Base-by-base conservation (phyloP, 92 coral and sea anemone genomes). In the Pocillopora meandrina region DNA sequence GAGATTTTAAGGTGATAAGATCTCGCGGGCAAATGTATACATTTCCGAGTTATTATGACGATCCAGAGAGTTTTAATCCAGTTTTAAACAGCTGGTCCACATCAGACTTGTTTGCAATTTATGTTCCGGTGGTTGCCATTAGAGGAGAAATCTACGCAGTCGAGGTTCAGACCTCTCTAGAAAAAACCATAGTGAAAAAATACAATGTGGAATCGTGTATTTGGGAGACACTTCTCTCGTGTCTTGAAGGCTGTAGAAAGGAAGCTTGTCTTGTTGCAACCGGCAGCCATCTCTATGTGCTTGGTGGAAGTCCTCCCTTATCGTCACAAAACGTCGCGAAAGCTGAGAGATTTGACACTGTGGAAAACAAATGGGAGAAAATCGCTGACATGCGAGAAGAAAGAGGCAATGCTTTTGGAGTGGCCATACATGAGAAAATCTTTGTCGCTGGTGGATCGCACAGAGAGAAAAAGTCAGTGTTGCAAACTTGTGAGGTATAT, bases 351-450 rank as follows among this genome's bases (percentile, higher is more conserved):
- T 82, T 71, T 3, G 34, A 74, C 78, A 61, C 59, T 35, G 60
- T 74, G 1, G 56, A 57, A 59, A 58, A 81, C n/a, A 31, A 81
- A 69, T 81, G 85, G 85, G 76, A 71, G 63, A 23, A 81, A 68
- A 35, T 68, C 11, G 76, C 75, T 20, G 67, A 59, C 26, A 71
- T 68, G 76, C 65, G 61, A 20, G 1, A 56, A 9, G 76, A 5
- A 10, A 78, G 66, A 33, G 10, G 23, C 1, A 0, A 0, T 80
- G 55, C 75, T 1, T 80, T 66, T 57, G 84, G 74, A 17, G 81
- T 76, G 69, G 81, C 67, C 7, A 20, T 59, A 2, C 56, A 62
- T 16, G 81, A 58, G 12, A 76, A 76, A 20, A 62, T 76, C 35
- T 76, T 31, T 21, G 67, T 76, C 4, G 65, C 69, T n/a, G 81